Conservation (phyloP, 2,113 vertebrate genomes). For the Leiothrix lutea region DNA sequence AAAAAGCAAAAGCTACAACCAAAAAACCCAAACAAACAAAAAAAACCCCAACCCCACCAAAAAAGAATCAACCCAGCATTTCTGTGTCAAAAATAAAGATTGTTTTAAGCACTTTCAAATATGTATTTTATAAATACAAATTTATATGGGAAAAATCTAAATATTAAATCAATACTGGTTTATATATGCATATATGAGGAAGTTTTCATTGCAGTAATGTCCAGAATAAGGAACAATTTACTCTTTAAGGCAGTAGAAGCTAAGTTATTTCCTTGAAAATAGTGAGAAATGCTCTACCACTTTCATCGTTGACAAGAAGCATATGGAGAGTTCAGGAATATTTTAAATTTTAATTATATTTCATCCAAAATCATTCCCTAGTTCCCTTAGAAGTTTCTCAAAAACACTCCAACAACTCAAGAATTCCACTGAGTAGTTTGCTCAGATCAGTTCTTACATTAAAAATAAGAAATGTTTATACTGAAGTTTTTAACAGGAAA, state of each 20-base stretch:
- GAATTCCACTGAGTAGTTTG: background rate
- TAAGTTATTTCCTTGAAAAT: background rate
- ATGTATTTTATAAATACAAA: background rate
- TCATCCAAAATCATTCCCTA: background rate
- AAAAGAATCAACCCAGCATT: rapidly evolving
- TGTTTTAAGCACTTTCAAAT: background rate
- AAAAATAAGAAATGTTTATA: background rate
- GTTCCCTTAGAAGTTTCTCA: background rate
- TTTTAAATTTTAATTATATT: background rate
- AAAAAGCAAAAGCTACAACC: no score
- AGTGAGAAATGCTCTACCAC: background rate
- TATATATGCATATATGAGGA: background rate
- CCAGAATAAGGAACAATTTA: background rate
- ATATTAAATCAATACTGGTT: background rate
- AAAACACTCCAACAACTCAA: background rate
- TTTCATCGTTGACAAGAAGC: background rate
- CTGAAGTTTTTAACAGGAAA: background rate
- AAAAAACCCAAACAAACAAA: background rate
- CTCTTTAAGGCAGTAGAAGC: background rate
- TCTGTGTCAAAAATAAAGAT: background rate
- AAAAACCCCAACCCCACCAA: background rate
- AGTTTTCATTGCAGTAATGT: background rate
- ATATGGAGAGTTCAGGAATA: background rate
- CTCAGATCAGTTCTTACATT: background rate
- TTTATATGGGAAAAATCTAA: background rate